phyloP scores from a whole-genome alignment of 2,888 invertebrate species.

The Ctenicera cuprea region DNA sequence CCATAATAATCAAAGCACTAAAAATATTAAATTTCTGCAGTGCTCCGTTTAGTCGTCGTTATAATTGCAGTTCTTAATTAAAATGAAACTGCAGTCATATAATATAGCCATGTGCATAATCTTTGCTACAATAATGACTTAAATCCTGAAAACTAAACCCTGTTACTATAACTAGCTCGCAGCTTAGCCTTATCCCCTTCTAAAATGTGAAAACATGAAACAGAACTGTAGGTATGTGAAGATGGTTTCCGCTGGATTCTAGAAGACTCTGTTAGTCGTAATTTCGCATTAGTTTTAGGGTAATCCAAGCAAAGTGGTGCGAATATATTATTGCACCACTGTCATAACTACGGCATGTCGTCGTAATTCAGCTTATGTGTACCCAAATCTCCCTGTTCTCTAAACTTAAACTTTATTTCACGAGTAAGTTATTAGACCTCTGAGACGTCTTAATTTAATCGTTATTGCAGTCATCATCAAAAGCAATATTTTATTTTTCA shows the following conservation, averaged over 20 bases:
- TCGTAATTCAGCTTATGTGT: slow-evolving; percentile 60
- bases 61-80: slow-evolving; percentile 63
- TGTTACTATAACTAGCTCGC: neutral
- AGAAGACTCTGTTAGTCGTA: slow-evolving; percentile 55
- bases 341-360: slow-evolving; percentile 62
- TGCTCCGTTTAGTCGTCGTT: slow-evolving; percentile 57
- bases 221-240: slow-evolving; percentile 31
- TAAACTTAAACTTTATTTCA: slow-evolving; percentile 34
- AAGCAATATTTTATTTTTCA: slow-evolving; percentile 4
- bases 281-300: slow-evolving; percentile 63
- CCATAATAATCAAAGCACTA: slow-evolving; percentile 56
- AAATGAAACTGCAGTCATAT: slow-evolving; percentile 61
- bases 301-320: slow-evolving; percentile 61
- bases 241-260: slow-evolving; percentile 26
- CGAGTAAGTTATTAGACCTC: slow-evolving; percentile 35
- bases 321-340: slow-evolving; percentile 58
- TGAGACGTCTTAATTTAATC: slow-evolving; percentile 41
- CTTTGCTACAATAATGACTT: slow-evolving; percentile 60
- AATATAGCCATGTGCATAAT: slow-evolving; percentile 61
- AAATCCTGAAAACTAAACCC: slow-evolving; percentile 56
- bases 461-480: slow-evolving; percentile 29
- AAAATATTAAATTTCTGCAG: slow-evolving; percentile 59
- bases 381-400: slow-evolving; percentile 39
- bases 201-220: slow-evolving; percentile 18
- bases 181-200: slow-evolving; percentile 10